Base-by-base conservation (phyloP, 2,797 vertebrate genomes). In the Petrocephalus schoutedeni region DNA sequence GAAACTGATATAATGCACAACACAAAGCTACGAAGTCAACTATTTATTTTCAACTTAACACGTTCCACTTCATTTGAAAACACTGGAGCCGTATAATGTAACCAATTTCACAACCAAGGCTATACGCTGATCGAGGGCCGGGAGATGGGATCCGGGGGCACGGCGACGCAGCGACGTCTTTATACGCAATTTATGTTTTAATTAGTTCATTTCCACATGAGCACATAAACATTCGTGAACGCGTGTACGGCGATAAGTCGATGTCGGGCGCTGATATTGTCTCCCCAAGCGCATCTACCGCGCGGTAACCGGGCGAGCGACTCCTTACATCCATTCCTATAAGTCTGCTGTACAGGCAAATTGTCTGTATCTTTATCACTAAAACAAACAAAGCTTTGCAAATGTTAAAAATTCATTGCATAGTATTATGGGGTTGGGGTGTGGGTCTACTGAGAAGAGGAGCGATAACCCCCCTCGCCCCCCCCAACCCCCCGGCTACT, bases 31-130 rank as follows among this genome's bases (percentile, higher is more conserved):
- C 91, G 93, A 93, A 93, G 94, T 93, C 93, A 90, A 93, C 94
- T 93, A 94, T 95, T 95, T 94, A 94, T 95, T 95, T 95, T 93
- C 93, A 91, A 93, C 94, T 94, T 94, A 95, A 95, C 95, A 94
- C 93, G 95, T 95, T 95, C 94, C 95, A 94, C 93, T 92, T 93
- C 94, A 94, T 95, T 95, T 94, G 93, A 94, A 94, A 95, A 95
- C 94, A 94, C 93, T 93, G 93, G 71, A 92, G 92, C 92, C 93
- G 93, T 93, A 94, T 94, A 94, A 94, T 94, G 94, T 94, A 93
- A 93, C 94, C 93, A 94, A 94, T 94, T 94, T 94, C 93, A 93
- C 91, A 92, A 91, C 92, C 92, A 8, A 45, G 49, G 64, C 41
- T 80, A 51, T 41, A 71, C 21, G 19, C 80, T 41, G 77, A 53